Conservation (phyloP, 2,888 invertebrate genomes). For the Macrosiphum euphorbiae region DNA sequence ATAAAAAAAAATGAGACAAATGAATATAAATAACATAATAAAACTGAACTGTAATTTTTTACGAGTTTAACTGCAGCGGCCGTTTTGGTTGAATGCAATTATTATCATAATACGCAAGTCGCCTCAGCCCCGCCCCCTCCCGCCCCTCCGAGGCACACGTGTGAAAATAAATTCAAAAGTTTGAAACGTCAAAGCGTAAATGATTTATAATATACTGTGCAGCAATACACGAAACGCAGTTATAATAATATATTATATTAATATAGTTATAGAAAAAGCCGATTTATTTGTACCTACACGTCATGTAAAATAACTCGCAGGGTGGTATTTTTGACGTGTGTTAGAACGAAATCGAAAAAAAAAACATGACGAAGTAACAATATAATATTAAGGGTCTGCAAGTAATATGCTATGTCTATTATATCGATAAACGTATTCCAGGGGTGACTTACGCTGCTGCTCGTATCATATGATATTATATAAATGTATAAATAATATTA, state of each 20-base stretch:
- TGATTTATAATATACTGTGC: background rate
- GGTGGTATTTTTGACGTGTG: background rate
- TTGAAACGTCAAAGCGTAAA: background rate
- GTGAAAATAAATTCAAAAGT: constrained; percentile 7
- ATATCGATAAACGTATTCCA: background rate
- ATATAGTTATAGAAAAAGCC: background rate
- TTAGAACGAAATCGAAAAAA: background rate
- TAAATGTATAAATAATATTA: background rate
- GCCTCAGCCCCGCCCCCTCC: background rate
- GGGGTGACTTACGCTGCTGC: background rate
- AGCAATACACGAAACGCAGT: background rate
- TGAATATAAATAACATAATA: background rate
- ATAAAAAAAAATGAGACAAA: background rate
- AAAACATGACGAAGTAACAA: background rate
- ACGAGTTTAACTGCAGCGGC: background rate
- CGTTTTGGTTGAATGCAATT: background rate
- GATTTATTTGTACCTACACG: background rate
- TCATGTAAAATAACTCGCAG: background rate
- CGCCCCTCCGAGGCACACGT: background rate
- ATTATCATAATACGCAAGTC: background rate
- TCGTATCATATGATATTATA: background rate
- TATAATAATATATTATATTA: background rate
- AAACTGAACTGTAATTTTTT: background rate
- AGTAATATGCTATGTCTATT: background rate
- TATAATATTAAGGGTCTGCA: background rate